Percentiles rank a stretch among this genome's conserved stretches.
Evolutionary conservation across 2,113 vertebrate genomes (phyloP).

Genomic region (Lota lota): DNA sequence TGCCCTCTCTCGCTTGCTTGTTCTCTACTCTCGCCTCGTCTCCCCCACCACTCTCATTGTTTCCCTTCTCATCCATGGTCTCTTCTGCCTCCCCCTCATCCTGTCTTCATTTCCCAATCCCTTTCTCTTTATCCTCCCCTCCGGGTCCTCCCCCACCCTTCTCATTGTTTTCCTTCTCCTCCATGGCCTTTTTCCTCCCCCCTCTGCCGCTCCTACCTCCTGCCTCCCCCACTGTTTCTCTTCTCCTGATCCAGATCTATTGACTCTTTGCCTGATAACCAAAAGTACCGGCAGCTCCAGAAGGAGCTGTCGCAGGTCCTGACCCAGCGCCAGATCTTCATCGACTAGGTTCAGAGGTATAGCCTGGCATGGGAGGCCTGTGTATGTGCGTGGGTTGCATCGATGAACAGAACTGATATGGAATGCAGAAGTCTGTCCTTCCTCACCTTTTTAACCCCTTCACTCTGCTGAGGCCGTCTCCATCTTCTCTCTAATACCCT

Average conservation of each 20-base stretch:
- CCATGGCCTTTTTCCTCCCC: constrained; percentile 42
- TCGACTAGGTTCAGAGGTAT: constrained; percentile 94
- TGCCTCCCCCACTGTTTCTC: constrained; percentile 50
- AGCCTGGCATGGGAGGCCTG: constrained; percentile 54
- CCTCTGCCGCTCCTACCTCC: constrained; percentile 53
- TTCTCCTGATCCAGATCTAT: constrained; percentile 87
- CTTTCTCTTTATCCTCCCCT: background rate
- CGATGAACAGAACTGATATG: background rate
- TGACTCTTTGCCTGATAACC: constrained; percentile 97
- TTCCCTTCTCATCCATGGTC: too few species aligned
- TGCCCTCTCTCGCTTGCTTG: background rate
- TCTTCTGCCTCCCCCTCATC: background rate
- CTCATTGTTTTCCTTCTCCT: constrained; percentile 22
- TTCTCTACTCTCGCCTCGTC: background rate
- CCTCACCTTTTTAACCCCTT: background rate
- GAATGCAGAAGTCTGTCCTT: background rate
- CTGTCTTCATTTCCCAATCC: background rate
- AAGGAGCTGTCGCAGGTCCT: constrained; percentile 98
- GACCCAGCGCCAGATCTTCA: constrained; percentile 99
- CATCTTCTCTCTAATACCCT: too few species aligned
- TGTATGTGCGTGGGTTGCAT: constrained; percentile 6
- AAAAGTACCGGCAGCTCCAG: constrained; percentile 99
- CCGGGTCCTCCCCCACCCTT: background rate
- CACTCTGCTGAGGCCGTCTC: background rate
- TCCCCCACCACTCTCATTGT: background rate